Base-by-base conservation (phyloP, 2,797 vertebrate species). In the Diplodus sargus region DNA sequence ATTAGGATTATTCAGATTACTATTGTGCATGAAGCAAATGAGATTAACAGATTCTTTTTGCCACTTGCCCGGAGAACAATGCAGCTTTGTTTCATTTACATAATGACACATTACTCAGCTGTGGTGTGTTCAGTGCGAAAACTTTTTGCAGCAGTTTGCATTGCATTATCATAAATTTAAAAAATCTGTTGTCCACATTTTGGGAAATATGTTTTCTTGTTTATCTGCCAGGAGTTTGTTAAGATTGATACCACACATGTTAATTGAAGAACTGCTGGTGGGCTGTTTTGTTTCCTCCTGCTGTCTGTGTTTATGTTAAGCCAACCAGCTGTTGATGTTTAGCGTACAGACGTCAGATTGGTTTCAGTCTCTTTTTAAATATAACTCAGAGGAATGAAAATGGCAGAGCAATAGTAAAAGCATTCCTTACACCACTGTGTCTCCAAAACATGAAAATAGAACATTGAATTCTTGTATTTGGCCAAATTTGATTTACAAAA, bases 11-110 rank as follows among this genome's bases (percentile, higher is more conserved):
- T 30, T 39, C 58, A 9, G 12, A 43, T 20, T 39, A 52, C 4
- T 2, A 18, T 23, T 61, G 17, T 51, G 20, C 30, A 34, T 3
- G 13, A 3, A 16, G 45, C 45, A 49, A 69, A 18, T 49, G 11
- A 54, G 42, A 71, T 74, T 48, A 74, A 43, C 12, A 0, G 52
- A 59, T 78, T 23, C 3, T 64, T 65, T 34, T 39, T 34, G 13
- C 53, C 23, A 28, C 58, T n/a, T 47, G 52, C 20, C 34, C 7
- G 13, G 25, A 81, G 57, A 75, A 34, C 47, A 66, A 16, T 25
- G 13, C n/a, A 11, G 39, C 23, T 53, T 75, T 66, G 39, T 66
- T 69, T 39, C 25, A 25, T 57, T 0, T 17, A 39, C 47, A 42
- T n/a, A 16, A 15, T 20, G 47, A 34, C 4, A 6, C 23, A 30